Base-by-base conservation (phyloP, 2,888 invertebrate genomes). In the Chouioia cunea region DNA sequence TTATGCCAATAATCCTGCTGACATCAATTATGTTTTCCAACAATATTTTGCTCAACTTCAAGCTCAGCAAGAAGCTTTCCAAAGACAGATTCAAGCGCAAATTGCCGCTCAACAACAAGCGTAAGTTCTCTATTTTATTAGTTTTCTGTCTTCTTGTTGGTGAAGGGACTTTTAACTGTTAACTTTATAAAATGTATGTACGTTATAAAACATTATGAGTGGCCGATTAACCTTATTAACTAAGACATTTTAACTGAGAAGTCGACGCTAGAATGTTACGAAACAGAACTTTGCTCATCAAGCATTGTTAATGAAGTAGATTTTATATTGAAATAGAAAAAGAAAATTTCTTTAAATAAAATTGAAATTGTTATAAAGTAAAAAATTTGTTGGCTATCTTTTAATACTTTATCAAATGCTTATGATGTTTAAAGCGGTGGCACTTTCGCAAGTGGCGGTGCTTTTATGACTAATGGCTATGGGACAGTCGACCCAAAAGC, bases 51-150 rank as follows among this genome's bases (percentile, higher is more conserved):
- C 47, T 2, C 72, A 73, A 4, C 54, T 78, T 10, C 76, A 79
- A 27, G 76, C 75, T 2, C 80, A 81, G 16, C 74, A 81, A 36
- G 70, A 74, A 2, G 74, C 74, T 0, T 73, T 77, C 47, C 75
- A 73, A 20, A 64, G 71, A 27, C 73, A 74, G 4, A 70, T 79
- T 12, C 74, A 77, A 20, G 71, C 73, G 0, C 74, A 75, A 6
- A 75, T 79, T 44, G 71, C 75, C 10, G 70, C 73, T 0, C 80
- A 80, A 12, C 79, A 80, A 43, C 77, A 78, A 65, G 71, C 78
- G 82, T 82, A 67, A 79, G 81, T 79, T 53, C 27, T 43, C 14
- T 48, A 60, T 20, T 44, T 54, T 54, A 15, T 62, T 48, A 0
- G 44, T 3, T 44, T 18, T 20, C 8, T n/a, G 46, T 46, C 3